Percentiles rank a stretch among this genome's conserved stretches.
These are phyloP conservation scores for Bellardia bayeri DNA, from an alignment of 2,888 invertebrate genomes.

Conservation along the genomic window DNA sequence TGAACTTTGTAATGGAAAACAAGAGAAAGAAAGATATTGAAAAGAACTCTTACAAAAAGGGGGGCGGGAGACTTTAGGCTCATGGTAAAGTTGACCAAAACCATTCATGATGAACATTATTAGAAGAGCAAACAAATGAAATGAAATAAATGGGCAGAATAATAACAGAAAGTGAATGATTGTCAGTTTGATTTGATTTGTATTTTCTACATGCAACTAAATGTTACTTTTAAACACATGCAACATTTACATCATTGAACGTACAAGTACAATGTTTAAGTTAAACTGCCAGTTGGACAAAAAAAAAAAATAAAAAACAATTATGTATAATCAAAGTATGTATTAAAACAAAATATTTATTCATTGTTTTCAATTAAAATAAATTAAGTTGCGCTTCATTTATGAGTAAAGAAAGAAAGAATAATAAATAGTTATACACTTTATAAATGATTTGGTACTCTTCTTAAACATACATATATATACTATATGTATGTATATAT, in stretches of 20 bases:
- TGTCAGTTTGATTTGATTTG: constrained; percentile 64
- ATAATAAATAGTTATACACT: not conserved
- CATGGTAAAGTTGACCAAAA: constrained; percentile 56
- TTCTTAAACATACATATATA: not conserved
- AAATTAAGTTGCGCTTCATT: constrained; percentile 83
- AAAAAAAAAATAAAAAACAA: not conserved
- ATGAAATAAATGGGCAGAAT: constrained; percentile 7
- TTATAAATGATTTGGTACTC: constrained; percentile 4
- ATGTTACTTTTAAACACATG: too few species aligned
- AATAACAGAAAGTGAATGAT: constrained; percentile 21
- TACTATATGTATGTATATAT: too few species aligned
- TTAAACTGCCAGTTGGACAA: constrained; percentile 25
- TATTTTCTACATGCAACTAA: constrained; percentile 34
- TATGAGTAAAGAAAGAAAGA: constrained; percentile 55
- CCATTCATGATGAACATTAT: constrained; percentile 32
- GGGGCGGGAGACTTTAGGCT: constrained; percentile 4
- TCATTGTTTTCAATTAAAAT: constrained; percentile 83
- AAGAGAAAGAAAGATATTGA: not conserved
- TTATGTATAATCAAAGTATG: constrained; percentile 65
- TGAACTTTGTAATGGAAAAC: constrained; percentile 50
- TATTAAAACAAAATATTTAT: constrained; percentile 74
- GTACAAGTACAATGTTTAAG: not conserved
- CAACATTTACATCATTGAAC: not conserved
- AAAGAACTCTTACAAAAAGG: constrained; percentile 3
- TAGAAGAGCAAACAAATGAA: constrained; percentile 15